Evolutionary conservation across 2,113 vertebrate genomes (phyloP), one percentile per base, ranked within the genome.

Genomic region (Synchiropus splendidus): DNA sequence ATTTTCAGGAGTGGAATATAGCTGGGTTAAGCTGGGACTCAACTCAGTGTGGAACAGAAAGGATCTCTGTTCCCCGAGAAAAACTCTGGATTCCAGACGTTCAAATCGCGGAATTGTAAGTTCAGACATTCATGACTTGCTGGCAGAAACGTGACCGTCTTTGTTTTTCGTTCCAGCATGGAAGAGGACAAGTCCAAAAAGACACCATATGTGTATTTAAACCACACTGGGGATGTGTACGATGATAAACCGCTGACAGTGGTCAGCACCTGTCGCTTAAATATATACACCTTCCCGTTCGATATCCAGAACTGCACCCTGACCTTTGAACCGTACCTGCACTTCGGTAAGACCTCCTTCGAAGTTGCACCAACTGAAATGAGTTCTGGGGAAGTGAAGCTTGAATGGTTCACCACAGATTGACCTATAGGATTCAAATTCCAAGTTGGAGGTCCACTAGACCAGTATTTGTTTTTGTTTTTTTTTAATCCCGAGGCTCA

Each of bases 281-380:
- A 3, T 12, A 74, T 70, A 41, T 72, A 60, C 36, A 61, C 18
- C 11, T 78, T 78, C 8, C 75, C 75, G 1, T 78, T 78, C 9
- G 75, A 74, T 21, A 5, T 67, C 45, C 75, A 78, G 14, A 63
- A 63, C 49, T 78, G 71, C 54, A 13, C 59, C 0, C 42, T 77
- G 38, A 70, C 62, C 5, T 67, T 74, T 42, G 68, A 63, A 36
- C 15, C 74, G 8, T 74, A 62, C 34, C 9, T 74, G 2, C 62
- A 74, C 36, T 46, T 31, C 27, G 44, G 74, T 77, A 36, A 62
- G 61, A 1, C 17, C 15, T 3, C 16, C 16, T 16, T 16, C 6
- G 6, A 13, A 12, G 9, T n/a, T n/a, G n/a, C n/a, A n/a, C n/a
- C n/a, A n/a, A n/a, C n/a, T n/a, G n/a, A n/a, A n/a, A n/a, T n/a